Evolutionary conservation across 1,140 invertebrate species (phyloP).

Genomic region (Caenorhabditis brenneri): DNA sequence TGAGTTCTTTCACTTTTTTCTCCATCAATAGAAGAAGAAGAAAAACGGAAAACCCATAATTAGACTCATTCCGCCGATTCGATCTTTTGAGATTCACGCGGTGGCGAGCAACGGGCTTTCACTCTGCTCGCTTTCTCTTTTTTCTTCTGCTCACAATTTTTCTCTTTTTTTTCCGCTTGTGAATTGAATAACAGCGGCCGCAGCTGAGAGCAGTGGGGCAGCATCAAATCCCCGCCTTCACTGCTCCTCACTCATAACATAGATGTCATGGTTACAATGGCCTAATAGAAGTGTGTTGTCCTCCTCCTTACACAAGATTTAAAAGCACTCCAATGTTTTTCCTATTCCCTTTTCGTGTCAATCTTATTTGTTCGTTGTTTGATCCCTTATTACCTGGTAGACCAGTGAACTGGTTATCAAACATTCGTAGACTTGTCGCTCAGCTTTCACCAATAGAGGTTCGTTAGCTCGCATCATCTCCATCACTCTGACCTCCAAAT

Average conservation of each 20-base stretch:
- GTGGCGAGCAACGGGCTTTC: not conserved
- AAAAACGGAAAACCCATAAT: not conserved
- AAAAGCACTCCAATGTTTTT: not conserved
- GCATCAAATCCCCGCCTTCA: not conserved
- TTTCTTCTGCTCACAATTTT: not conserved
- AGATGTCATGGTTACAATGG: not conserved
- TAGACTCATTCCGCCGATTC: constrained; percentile 23
- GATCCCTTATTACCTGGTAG: not conserved
- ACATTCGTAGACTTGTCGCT: constrained; percentile 15
- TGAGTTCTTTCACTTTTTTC: too few species aligned
- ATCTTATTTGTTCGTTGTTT: not conserved
- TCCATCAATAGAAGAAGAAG: not conserved
- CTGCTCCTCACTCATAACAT: not conserved
- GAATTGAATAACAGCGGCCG: not conserved
- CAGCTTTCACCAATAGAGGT: not conserved
- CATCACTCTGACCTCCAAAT: not conserved
- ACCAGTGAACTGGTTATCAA: not conserved
- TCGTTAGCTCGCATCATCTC: not conserved
- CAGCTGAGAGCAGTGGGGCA: not conserved
- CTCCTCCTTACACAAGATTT: too few species aligned
- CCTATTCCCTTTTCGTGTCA: not conserved
- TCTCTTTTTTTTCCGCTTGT: not conserved
- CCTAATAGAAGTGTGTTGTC: not conserved
- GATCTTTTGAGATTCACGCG: constrained; percentile 20
- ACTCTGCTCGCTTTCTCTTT: not conserved